Conservation (phyloP, 2,113 vertebrate genomes). For the Maccullochella peelii region DNA sequence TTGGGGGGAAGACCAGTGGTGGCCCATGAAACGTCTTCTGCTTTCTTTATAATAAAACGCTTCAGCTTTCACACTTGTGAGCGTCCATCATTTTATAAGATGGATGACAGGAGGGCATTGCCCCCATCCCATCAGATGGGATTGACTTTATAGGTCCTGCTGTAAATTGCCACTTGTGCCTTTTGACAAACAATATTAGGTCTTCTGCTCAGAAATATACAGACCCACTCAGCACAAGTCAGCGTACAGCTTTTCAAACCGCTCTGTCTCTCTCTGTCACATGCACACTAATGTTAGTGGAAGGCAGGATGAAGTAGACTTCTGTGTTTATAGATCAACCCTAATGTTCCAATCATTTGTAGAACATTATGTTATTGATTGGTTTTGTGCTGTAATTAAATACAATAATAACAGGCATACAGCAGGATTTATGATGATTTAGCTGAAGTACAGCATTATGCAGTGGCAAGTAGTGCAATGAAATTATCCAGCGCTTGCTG, state of each 20-base stretch:
- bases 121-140: constrained; percentile 34
- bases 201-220: constrained; percentile 41
- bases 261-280: constrained; percentile 13
- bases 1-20: constrained; percentile 34
- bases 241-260: neutral
- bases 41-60: constrained; percentile 78
- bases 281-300: neutral
- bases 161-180: constrained; percentile 57
- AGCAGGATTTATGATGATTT: constrained; percentile 62
- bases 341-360: constrained; percentile 60
- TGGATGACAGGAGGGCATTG: constrained; percentile 39
- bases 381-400: constrained; percentile 69
- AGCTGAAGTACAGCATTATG: constrained; percentile 57
- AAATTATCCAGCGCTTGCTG: constrained; percentile 68
- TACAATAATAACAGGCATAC: constrained; percentile 50
- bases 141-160: constrained; percentile 51
- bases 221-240: constrained; percentile 26
- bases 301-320: constrained; percentile 21
- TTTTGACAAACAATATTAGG: constrained; percentile 55
- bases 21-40: constrained; percentile 56
- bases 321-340: constrained; percentile 52
- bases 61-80: constrained; percentile 63
- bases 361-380: constrained; percentile 57
- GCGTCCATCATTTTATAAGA: constrained; percentile 60
- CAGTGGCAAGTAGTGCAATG: constrained; percentile 65